Conservation (phyloP, 1,140 invertebrate species). For the Zophobas morio region DNA sequence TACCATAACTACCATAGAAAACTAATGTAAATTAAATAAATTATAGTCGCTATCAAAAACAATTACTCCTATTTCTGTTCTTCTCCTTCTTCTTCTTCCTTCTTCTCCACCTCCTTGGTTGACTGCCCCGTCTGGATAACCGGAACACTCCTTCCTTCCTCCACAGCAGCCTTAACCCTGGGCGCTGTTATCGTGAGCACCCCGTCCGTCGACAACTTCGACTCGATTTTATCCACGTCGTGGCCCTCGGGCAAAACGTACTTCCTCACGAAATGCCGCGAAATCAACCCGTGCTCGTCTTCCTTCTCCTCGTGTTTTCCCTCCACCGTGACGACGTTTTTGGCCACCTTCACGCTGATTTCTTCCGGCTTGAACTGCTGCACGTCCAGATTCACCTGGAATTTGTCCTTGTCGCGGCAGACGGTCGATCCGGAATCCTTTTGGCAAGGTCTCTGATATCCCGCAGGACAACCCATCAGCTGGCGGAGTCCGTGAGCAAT, state of each 20-base stretch:
- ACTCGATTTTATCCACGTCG: constrained; percentile 75
- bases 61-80: background rate
- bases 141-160: constrained; percentile 23
- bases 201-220: constrained; percentile 81
- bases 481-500: no score
- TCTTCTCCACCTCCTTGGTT: background rate
- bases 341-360: constrained; percentile 73
- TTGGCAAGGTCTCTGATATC: no score
- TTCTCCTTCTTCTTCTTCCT: background rate
- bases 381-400: constrained; percentile 69
- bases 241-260: constrained; percentile 79
- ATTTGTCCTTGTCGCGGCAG: constrained; percentile 65
- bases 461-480: no score
- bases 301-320: constrained; percentile 70
- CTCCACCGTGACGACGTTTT: constrained; percentile 72
- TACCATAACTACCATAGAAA: no score
- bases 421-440: background rate
- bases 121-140: constrained; percentile 50
- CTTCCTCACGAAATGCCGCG: constrained; percentile 74
- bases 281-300: constrained; percentile 68
- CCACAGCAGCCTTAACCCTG: constrained; percentile 57
- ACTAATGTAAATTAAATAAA: no score
- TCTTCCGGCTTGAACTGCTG: constrained; percentile 76
- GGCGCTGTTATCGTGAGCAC: constrained; percentile 79
- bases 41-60: no score